phyloP scores from a whole-genome alignment of 2,888 invertebrate genomes.

The Mythimna ferrago region DNA sequence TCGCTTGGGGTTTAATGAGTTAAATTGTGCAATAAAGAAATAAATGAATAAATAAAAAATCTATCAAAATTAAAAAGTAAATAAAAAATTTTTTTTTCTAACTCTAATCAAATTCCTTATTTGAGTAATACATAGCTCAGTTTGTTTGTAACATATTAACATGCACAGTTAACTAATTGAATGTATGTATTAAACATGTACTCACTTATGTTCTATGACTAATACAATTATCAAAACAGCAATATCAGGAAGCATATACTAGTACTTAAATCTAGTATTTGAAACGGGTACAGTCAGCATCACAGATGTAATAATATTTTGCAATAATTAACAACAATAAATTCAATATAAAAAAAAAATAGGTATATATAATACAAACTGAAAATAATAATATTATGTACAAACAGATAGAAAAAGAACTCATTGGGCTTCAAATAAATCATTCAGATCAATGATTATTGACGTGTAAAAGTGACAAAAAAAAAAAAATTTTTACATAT shows the following conservation, averaged over 20 bases:
- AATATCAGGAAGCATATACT: not conserved
- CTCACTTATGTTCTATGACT: not conserved
- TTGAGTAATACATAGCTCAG: not conserved
- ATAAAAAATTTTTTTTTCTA: not conserved
- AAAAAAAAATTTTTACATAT: no score
- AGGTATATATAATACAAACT: not conserved
- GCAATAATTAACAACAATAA: not conserved
- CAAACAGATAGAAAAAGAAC: no score
- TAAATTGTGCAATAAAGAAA: no score
- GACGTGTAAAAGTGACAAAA: no score
- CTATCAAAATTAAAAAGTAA: no score
- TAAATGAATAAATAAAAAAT: no score
- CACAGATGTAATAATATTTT: not conserved
- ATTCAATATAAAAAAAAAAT: not conserved
- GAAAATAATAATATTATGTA: no score
- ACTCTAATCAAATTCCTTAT: not conserved
- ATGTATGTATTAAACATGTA: not conserved
- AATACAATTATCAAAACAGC: not conserved
- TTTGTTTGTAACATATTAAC: not conserved
- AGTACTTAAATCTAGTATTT: not conserved
- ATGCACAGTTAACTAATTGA: not conserved
- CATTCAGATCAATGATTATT: no score
- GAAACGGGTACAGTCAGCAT: not conserved
- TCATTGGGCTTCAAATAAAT: no score
- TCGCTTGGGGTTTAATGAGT: no score